These are phyloP conservation scores for Mesocricetus auratus DNA, from an alignment of 2,113 vertebrate species.

Conservation along the genomic window DNA sequence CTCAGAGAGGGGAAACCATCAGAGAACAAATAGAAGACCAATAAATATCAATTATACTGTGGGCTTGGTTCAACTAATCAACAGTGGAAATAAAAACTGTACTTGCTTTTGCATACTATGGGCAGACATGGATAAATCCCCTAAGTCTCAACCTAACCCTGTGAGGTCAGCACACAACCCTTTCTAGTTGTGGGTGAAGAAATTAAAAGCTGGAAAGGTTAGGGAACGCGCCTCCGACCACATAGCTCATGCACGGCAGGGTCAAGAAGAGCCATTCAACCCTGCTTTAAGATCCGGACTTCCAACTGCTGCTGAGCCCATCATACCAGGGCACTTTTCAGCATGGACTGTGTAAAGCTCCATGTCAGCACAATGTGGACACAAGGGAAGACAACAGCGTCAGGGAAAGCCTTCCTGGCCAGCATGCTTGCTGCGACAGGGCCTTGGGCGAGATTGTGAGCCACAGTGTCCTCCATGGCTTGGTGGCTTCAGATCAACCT, in stretches of 20 bases:
- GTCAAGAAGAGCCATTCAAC: neutral
- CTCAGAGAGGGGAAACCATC: neutral
- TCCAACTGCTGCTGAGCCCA: neutral
- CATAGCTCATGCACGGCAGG: neutral
- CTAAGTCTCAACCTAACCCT: neutral
- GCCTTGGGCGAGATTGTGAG: neutral
- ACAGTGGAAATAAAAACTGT: neutral
- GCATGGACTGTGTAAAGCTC: too few species aligned
- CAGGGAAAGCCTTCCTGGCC: neutral
- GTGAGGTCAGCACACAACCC: neutral
- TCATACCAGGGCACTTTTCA: neutral
- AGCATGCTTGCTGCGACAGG: neutral
- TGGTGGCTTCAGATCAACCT: neutral
- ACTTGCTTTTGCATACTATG: neutral
- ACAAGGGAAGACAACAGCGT: neutral
- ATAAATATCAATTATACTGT: neutral
- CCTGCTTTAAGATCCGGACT: neutral
- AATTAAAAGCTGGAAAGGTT: slow-evolving; percentile 21
- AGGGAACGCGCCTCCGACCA: neutral
- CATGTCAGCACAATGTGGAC: too few species aligned
- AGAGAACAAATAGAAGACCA: neutral
- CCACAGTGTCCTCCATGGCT: neutral
- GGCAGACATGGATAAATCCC: neutral
- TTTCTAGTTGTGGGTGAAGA: neutral
- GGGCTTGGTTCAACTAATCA: neutral